These are phyloP conservation scores for Danaus melanippus DNA, from an alignment of 1,140 invertebrate species.

Conservation along the genomic window DNA sequence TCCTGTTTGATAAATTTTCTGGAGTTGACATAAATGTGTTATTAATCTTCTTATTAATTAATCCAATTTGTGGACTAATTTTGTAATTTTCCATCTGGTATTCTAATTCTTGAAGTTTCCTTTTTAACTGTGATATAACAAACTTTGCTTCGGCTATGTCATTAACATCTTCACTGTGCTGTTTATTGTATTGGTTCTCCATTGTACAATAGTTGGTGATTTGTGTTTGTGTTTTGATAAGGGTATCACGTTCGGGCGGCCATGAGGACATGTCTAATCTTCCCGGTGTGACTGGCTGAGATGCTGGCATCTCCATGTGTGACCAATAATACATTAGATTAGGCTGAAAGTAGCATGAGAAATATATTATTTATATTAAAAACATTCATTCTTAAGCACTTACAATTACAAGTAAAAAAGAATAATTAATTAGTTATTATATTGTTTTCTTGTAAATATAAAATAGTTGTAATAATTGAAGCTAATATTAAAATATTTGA, in stretches of 20 bases:
- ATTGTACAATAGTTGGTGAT: constrained; percentile 12
- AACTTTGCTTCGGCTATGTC: constrained; percentile 56
- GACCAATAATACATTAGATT: constrained; percentile 93
- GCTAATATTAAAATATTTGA: not conserved
- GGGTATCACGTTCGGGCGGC: constrained; percentile 47
- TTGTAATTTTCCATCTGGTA: constrained; percentile 73
- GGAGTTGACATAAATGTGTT: constrained; percentile 65
- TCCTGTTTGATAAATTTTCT: constrained; percentile 33
- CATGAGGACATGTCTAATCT: constrained; percentile 56
- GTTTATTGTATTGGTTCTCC: constrained; percentile 39
- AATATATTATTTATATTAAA: too few species aligned
- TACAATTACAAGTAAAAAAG: too few species aligned
- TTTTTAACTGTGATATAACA: constrained; percentile 56
- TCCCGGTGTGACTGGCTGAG: constrained; percentile 80
- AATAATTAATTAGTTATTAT: too few species aligned
- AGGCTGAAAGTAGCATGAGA: constrained; percentile 74
- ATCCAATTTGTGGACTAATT: constrained; percentile 69
- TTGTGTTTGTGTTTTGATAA: constrained; percentile 14
- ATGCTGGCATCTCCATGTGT: constrained; percentile 80
- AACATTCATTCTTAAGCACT: too few species aligned
- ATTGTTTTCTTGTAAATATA: too few species aligned
- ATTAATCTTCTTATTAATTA: constrained; percentile 67
- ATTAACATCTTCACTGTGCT: constrained; percentile 54
- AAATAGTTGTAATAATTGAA: not conserved
- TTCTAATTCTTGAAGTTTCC: constrained; percentile 66